Percentiles rank a stretch among this genome's conserved stretches.
These are phyloP conservation scores for Caenorhabditis briggsae DNA, from an alignment of 1,140 invertebrate genomes.

Conservation along the genomic window DNA sequence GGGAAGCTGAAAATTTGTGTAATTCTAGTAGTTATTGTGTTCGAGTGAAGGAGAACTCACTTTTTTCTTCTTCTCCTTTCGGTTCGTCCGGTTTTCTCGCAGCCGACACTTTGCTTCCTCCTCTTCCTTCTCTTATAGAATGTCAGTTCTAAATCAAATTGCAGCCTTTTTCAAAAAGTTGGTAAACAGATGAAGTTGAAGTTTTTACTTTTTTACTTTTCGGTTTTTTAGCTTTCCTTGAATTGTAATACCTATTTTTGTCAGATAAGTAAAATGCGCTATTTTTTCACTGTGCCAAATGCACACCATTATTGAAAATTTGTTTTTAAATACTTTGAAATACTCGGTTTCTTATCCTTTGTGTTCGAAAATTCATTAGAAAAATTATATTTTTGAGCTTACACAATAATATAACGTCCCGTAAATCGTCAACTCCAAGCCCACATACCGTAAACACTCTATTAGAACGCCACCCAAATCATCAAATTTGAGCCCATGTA, in stretches of 20 bases:
- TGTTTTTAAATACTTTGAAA: background rate
- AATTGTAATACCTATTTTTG: background rate
- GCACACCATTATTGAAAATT: background rate
- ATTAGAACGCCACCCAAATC: too few species aligned
- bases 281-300: background rate
- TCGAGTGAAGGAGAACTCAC: constrained; percentile 7
- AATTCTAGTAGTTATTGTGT: constrained; percentile 50
- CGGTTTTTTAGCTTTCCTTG: background rate
- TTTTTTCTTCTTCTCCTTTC: background rate
- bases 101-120: constrained; percentile 11
- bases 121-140: constrained; percentile 25
- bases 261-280: background rate
- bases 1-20: constrained; percentile 13
- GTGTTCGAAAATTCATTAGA: too few species aligned
- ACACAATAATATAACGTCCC: too few species aligned
- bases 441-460: too few species aligned
- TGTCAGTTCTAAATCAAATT: constrained; percentile 46
- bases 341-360: too few species aligned
- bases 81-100: too few species aligned
- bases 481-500: too few species aligned
- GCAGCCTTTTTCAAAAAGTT: constrained; percentile 31
- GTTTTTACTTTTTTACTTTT: constrained; percentile 1
- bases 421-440: too few species aligned
- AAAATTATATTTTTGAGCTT: too few species aligned
- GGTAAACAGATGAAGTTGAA: constrained; percentile 30